A percentile compares a stretch with the other conserved stretches of the same genome.
phyloP scores from a whole-genome alignment of 2,888 invertebrate species.

The Coecobrya sp. region DNA sequence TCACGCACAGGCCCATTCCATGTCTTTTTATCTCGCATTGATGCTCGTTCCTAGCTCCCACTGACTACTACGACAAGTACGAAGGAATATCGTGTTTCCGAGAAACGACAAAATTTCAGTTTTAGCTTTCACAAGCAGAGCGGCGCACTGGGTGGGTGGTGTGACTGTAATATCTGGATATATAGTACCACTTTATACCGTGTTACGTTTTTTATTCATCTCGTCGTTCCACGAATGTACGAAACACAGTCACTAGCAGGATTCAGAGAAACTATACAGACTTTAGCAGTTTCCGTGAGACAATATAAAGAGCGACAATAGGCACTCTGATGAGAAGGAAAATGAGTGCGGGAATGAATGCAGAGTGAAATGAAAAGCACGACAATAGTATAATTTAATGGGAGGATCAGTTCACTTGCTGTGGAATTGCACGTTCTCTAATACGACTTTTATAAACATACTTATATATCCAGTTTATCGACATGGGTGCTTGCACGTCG shows the following conservation, averaged over 20 bases:
- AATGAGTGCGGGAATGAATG: conserved; percentile 53
- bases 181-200: conserved; percentile 41
- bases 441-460: conserved; percentile 18
- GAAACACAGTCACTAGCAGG: background rate
- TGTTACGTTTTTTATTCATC: conserved; percentile 51
- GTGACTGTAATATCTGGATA: conserved; percentile 48
- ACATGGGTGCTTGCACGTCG: background rate
- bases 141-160: background rate
- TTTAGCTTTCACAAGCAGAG: background rate
- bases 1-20: conserved; percentile 76
- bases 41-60: conserved; percentile 19
- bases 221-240: conserved; percentile 10
- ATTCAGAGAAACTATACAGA: conserved; percentile 15
- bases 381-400: conserved; percentile 63
- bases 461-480: conserved; percentile 34
- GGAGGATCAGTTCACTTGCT: conserved; percentile 72
- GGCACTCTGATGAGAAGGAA: conserved; percentile 68
- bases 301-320: conserved; percentile 64
- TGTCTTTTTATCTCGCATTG: conserved; percentile 55
- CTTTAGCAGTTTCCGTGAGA: conserved; percentile 39
- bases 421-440: conserved; percentile 26
- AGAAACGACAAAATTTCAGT: background rate
- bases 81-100: background rate
- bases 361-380: conserved; percentile 66
- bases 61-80: background rate